Evolutionary conservation across 2,888 invertebrate species (phyloP).

Genomic region (Mongoloraphidia duomilia): DNA sequence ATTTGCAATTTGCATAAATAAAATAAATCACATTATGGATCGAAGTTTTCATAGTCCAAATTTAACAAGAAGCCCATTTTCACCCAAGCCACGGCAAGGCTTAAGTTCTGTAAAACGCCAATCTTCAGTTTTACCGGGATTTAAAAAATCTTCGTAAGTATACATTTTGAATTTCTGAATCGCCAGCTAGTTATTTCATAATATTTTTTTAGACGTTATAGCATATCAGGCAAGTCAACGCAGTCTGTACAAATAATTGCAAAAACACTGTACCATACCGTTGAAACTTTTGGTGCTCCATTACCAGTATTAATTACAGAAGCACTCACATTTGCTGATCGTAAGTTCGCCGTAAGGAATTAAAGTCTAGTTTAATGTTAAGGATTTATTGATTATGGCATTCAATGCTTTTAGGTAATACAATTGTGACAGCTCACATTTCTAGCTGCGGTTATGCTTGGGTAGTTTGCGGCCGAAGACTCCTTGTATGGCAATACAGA

Average conservation of each 20-base stretch:
- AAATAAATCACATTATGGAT: slow-evolving; percentile 14
- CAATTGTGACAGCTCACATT: slow-evolving; percentile 33
- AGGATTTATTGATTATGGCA: neutral
- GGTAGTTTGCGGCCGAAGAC: slow-evolving; percentile 65
- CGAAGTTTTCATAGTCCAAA: slow-evolving; percentile 16
- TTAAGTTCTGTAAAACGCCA: slow-evolving; percentile 17
- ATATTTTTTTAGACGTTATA: slow-evolving; percentile 31
- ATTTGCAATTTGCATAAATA: neutral
- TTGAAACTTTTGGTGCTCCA: slow-evolving; percentile 69
- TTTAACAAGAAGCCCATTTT: slow-evolving; percentile 21
- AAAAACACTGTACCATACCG: slow-evolving; percentile 55
- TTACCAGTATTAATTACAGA: slow-evolving; percentile 82
- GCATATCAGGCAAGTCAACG: slow-evolving; percentile 44
- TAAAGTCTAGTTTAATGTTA: neutral
- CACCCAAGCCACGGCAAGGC: slow-evolving; percentile 23
- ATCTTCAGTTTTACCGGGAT: slow-evolving; percentile 18
- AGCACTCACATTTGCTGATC: slow-evolving; percentile 66
- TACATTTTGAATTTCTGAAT: slow-evolving; percentile 1
- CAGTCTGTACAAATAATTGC: slow-evolving; percentile 62
- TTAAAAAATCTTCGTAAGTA: slow-evolving; percentile 27
- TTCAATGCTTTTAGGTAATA: slow-evolving; percentile 22
- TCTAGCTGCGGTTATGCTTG: slow-evolving; percentile 39
- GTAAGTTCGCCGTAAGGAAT: slow-evolving; percentile 27
- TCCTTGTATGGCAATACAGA: slow-evolving; percentile 74
- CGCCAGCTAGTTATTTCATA: neutral